These are phyloP conservation scores for Danio albolineatus DNA, from an alignment of 2,797 vertebrate species.

Conservation along the genomic window DNA sequence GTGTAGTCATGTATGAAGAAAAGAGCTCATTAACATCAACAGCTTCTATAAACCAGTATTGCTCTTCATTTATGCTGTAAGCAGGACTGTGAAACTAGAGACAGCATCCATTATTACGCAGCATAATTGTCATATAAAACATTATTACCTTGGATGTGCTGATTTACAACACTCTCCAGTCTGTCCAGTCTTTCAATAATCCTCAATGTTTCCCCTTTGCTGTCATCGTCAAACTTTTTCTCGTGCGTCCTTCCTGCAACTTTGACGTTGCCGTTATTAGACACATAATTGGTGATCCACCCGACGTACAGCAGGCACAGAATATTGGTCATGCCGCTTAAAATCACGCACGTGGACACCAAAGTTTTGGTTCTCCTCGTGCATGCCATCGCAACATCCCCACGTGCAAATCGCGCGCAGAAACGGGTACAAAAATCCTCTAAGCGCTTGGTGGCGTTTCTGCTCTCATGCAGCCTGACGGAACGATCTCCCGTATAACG, in stretches of 20 bases:
- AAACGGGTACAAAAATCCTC: conserved; percentile 21
- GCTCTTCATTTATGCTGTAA: neutral
- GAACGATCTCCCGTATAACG: neutral
- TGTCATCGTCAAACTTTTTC: conserved; percentile 92
- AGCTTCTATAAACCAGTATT: neutral
- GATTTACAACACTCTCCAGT: conserved; percentile 95
- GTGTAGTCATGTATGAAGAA: neutral
- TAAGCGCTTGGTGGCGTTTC: neutral
- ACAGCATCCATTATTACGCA: neutral
- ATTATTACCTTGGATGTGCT: conserved; percentile 95
- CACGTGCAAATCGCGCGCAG: conserved; percentile 70
- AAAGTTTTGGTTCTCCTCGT: conserved; percentile 99
- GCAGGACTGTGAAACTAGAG: neutral
- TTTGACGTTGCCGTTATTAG: conserved; percentile 87
- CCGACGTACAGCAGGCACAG: conserved; percentile 96
- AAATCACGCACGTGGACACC: conserved; percentile 98
- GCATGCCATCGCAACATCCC: conserved; percentile 95
- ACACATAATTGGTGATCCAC: conserved; percentile 97
- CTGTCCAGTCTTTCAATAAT: conserved; percentile 95
- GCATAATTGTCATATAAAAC: neutral
- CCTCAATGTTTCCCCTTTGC: conserved; percentile 90
- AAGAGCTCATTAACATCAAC: neutral
- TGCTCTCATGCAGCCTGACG: conserved; percentile 12
- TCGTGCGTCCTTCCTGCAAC: conserved; percentile 89
- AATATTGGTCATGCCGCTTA: conserved; percentile 98